A percentile compares a stretch with the other conserved stretches of the same genome.
These are phyloP conservation scores for Bombus huntii DNA, from an alignment of 1,140 invertebrate genomes.

Conservation along the genomic window DNA sequence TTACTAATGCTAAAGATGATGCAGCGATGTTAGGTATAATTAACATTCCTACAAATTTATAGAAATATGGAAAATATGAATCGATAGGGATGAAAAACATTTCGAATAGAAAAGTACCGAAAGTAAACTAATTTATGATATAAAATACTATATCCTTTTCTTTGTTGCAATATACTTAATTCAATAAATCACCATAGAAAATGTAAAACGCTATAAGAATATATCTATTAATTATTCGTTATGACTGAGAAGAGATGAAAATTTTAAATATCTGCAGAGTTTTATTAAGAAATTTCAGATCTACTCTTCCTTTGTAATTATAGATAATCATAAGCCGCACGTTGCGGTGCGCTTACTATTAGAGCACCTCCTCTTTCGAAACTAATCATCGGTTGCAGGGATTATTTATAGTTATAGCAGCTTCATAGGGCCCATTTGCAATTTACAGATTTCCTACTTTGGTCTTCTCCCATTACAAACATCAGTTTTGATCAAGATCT, in stretches of 20 bases:
- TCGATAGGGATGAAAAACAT: not conserved
- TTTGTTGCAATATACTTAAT: not conserved
- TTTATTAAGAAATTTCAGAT: not conserved
- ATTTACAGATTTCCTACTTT: constrained; percentile 4
- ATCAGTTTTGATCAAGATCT: constrained; percentile 5
- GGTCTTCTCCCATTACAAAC: constrained; percentile 9
- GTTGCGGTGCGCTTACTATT: not conserved
- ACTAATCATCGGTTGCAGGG: not conserved
- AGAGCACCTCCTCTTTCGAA: not conserved
- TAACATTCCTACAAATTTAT: too few species aligned
- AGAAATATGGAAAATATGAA: not conserved
- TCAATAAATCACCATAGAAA: not conserved
- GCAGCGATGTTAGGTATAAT: too few species aligned
- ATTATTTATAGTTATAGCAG: not conserved
- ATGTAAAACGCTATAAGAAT: not conserved
- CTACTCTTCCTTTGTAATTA: not conserved
- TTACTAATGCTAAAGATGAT: not conserved
- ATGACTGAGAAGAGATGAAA: not conserved
- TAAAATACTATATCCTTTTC: too few species aligned
- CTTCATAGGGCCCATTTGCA: not conserved
- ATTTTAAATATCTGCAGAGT: not conserved
- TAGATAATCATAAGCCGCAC: not conserved
- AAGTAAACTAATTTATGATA: not conserved
- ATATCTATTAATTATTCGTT: not conserved
- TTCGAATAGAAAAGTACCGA: not conserved